phyloP scores from a whole-genome alignment of 2,888 invertebrate species.

The Macrophya alboannulata region DNA sequence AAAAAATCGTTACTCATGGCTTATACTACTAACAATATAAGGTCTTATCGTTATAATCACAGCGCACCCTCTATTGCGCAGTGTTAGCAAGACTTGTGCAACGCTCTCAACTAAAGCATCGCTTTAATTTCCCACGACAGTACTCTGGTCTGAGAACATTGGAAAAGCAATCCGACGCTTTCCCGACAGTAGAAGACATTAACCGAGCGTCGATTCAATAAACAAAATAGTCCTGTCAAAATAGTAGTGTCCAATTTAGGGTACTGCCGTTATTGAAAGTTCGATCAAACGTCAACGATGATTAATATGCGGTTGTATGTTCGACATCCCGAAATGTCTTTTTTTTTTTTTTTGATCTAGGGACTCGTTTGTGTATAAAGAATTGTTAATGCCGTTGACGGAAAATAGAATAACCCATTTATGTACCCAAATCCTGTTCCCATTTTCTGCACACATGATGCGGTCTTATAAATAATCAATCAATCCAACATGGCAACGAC shows the following conservation, averaged over 20 bases:
- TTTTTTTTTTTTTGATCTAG: background rate
- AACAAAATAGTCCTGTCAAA: slow-evolving; percentile 11
- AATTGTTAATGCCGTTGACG: background rate
- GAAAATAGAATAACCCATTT: slow-evolving; percentile 4
- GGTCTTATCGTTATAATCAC: slow-evolving; percentile 4
- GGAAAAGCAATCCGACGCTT: slow-evolving; percentile 42
- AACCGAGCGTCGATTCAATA: slow-evolving; percentile 25
- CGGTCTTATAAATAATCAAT: slow-evolving; percentile 47
- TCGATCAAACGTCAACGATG: background rate
- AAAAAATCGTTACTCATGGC: background rate
- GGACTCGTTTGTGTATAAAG: background rate
- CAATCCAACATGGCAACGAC: slow-evolving; percentile 45
- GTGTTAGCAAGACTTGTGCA: slow-evolving; percentile 13
- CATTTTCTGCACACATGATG: slow-evolving; percentile 33
- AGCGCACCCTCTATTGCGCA: slow-evolving; percentile 23
- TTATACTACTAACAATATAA: slow-evolving; percentile 17
- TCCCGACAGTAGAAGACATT: slow-evolving; percentile 26
- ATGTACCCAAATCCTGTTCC: background rate
- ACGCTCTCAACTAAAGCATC: slow-evolving; percentile 27
- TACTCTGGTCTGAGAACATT: slow-evolving; percentile 23
- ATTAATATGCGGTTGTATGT: background rate
- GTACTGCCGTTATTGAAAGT: background rate
- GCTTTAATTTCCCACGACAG: slow-evolving; percentile 46
- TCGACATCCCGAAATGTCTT: background rate
- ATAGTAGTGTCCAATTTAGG: slow-evolving; percentile 1